Base-by-base conservation (phyloP, 2,888 invertebrate genomes). In the Leptopterna dolabrata region DNA sequence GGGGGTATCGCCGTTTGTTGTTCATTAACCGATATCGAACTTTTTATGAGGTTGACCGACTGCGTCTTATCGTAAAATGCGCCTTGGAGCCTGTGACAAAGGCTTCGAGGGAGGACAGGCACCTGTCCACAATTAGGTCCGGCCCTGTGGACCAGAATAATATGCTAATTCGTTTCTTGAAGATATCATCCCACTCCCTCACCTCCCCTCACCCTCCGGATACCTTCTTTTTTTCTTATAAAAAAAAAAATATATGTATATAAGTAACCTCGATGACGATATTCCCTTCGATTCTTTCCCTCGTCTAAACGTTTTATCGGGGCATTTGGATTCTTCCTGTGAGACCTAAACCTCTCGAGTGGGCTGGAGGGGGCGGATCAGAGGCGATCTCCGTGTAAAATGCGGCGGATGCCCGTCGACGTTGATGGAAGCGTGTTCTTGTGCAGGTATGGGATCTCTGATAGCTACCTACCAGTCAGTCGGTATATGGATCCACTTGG, bases 111-210 rank as follows among this genome's bases (percentile, higher is more conserved):
- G 41, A 76, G 73, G 73, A 76, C 30, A 19, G 73, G 73, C 73
- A 76, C 73, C 73, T 76, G 73, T 76, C 73, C 73, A 76, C 73
- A 76, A 76, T 76, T 76, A 76, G 73, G 36, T 76, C 73, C 36
- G 73, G 73, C 30, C 73, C 41, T 1, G 7, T 30, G 73, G 71
- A 71, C 71, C 71, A 71, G 71, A 71, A 76, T 76, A 71, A 76
- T 76, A 76, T 76, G 73, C 73, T 76, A 76, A 76, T 76, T 14
- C 73, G 16, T 29, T 13, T 30, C 73, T 76, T 41, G 36, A 41
- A n/a, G 73, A 76, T 41, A 13, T 29, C 19, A 14, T n/a, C 19
- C 30, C 41, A 27, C 16, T 29, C 16, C 73, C 41, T 29, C 36
- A 27, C n/a, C 13, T 29, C n/a, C 30, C n/a, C 14, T 4, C 14